phyloP scores from a whole-genome alignment of 2,888 invertebrate genomes.

The Drosophila fulvimacula region DNA sequence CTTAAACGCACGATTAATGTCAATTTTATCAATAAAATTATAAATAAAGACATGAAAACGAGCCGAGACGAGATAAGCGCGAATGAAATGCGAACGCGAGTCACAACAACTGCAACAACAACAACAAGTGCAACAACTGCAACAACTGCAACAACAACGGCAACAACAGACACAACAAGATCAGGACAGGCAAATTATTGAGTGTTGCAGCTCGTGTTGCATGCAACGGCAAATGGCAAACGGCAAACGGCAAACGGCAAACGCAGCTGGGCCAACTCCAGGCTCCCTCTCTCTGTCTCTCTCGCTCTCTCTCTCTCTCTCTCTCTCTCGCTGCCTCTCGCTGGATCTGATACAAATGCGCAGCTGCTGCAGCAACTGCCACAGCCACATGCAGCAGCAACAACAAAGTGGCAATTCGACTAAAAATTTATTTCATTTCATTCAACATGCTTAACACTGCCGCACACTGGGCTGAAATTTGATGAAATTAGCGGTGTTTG shows the following conservation, averaged over 20 bases:
- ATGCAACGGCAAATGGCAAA: slow-evolving; percentile 49
- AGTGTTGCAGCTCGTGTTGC: slow-evolving; percentile 77
- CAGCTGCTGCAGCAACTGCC: slow-evolving; percentile 57
- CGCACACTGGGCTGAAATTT: slow-evolving; percentile 26
- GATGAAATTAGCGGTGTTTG: too few species aligned
- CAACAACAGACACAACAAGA: slow-evolving; percentile 48
- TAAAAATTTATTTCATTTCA: slow-evolving; percentile 71
- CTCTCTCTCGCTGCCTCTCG: neutral
- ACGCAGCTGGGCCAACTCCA: slow-evolving; percentile 59
- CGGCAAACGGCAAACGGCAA: slow-evolving; percentile 37
- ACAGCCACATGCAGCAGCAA: slow-evolving; percentile 8
- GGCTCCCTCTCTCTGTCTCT: neutral
- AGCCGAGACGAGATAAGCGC: slow-evolving; percentile 74
- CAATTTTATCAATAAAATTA: slow-evolving; percentile 85
- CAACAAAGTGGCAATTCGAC: slow-evolving; percentile 72
- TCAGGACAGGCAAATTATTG: slow-evolving; percentile 71
- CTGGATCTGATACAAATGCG: slow-evolving; percentile 58
- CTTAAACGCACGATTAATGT: slow-evolving; percentile 80
- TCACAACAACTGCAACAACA: slow-evolving; percentile 59
- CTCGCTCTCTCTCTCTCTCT: neutral
- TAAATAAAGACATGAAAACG: slow-evolving; percentile 82
- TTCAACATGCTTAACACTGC: slow-evolving; percentile 47
- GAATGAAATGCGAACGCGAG: slow-evolving; percentile 73
- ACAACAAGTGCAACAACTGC: slow-evolving; percentile 14
- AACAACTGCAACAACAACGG: slow-evolving; percentile 11